Evolutionary conservation across 2,888 invertebrate species (phyloP).

Genomic region (Philonicus albiceps): DNA sequence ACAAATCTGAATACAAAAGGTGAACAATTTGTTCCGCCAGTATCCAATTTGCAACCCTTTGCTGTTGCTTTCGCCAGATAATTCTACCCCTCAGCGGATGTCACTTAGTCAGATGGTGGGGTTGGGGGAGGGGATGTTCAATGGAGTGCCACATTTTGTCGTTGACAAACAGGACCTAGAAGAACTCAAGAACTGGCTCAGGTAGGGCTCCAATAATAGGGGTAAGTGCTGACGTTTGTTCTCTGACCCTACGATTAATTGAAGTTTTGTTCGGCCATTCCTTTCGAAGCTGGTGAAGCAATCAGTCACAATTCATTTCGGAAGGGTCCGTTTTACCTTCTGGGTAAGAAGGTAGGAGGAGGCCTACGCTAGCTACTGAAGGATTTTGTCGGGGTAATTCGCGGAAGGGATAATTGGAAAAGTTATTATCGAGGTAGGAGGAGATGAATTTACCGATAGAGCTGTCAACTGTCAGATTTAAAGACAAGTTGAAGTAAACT

Average conservation of each 20-base stretch:
- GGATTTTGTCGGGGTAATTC: not conserved
- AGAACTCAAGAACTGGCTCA: not conserved
- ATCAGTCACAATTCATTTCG: not conserved
- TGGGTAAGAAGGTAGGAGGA: not conserved
- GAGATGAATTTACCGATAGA: not conserved
- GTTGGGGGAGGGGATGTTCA: not conserved
- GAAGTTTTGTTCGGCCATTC: not conserved
- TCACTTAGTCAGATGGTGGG: not conserved
- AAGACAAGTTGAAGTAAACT: not conserved
- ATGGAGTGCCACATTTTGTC: not conserved
- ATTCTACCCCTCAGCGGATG: not conserved
- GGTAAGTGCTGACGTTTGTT: constrained; percentile 7
- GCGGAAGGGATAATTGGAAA: not conserved
- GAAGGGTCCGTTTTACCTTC: not conserved
- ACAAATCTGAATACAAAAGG: constrained; percentile 3
- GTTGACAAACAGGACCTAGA: not conserved
- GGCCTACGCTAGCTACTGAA: not conserved
- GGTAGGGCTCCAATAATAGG: not conserved
- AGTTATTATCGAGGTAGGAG: not conserved
- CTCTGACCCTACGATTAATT: constrained; percentile 3
- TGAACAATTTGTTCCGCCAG: not conserved
- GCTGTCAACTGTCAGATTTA: not conserved
- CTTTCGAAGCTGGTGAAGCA: not conserved
- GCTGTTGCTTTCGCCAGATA: not conserved
- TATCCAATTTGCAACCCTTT: constrained; percentile 11